Evolutionary conservation across 1,140 invertebrate genomes (phyloP), one percentile per base, ranked within the genome.

Genomic region (Globodera ellingtonae): DNA sequence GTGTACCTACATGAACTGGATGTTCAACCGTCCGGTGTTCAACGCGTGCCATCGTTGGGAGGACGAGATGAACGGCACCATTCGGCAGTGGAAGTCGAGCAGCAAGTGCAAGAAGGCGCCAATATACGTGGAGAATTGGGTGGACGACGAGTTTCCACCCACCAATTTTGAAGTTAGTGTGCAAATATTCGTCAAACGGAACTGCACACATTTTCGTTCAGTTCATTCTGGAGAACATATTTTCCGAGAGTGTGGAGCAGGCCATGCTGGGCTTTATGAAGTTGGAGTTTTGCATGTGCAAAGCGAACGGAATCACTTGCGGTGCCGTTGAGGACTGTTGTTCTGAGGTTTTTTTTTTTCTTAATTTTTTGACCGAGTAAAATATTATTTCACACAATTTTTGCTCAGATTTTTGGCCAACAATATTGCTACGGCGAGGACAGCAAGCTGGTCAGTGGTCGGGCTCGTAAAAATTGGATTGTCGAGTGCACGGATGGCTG

Each of bases 61-160:
- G 62, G 79, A 86, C 56, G 66, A 82, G 50, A 72, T 84, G 79
- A 86, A 78, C 70, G 59, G 15, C 24, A 44, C 52, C n/a, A 75
- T 75, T 21, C 44, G 46, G 46, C 13, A 18, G 18, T 35, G 10
- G 67, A 13, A 35, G 15, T 21, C 72, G 18, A 71, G 24, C 50
- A n/a, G 7, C 18, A 47, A 24, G 6, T 35, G 48, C 50, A 73
- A 75, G n/a, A 50, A 86, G 44, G 83, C 84, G 44, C 78, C 83
- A 48, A 75, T 84, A 21, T 84, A 84, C 48, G 83, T 84, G 52
- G 83, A 84, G 81, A 84, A 84, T 62, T 84, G 83, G 83, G 74
- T 85, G n/a, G 83, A 84, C 72, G 46, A 75, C 46, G 72, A 86
- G n/a, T 24, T 47, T 5, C 52, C n/a, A 59, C 84, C 84, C 5